Evolutionary conservation across 2,113 vertebrate species (phyloP).

Genomic region (Argyrosomus japonicus): DNA sequence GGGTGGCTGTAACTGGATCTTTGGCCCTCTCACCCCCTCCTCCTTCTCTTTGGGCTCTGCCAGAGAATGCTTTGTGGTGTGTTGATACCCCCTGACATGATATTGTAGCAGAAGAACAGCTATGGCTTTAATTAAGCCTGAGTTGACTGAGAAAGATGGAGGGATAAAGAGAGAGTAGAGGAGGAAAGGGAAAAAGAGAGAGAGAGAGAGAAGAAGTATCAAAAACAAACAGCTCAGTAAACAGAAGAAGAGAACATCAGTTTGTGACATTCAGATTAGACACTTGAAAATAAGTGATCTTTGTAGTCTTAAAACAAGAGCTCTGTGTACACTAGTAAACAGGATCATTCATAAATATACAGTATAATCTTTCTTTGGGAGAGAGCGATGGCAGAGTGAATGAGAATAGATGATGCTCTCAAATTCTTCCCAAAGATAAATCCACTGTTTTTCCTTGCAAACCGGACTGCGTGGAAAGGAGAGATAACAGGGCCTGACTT

Average conservation of each 20-base stretch:
- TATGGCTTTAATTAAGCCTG: constrained; percentile 77
- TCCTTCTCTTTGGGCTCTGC: constrained; percentile 36
- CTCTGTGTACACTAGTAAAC: constrained; percentile 56
- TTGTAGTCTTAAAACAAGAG: constrained; percentile 57
- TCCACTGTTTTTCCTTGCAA: constrained; percentile 50
- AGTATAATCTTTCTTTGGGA: constrained; percentile 44
- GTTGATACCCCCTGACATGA: constrained; percentile 77
- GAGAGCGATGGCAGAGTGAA: constrained; percentile 64
- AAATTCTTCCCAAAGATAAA: constrained; percentile 75
- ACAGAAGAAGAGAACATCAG: constrained; percentile 28
- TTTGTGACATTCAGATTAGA: constrained; percentile 45
- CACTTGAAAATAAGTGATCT: constrained; percentile 44
- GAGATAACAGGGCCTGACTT: constrained; percentile 73
- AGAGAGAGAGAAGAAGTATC: constrained; percentile 16
- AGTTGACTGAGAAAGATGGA: constrained; percentile 65
- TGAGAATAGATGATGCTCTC: constrained; percentile 75
- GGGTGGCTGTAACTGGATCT: constrained; percentile 75
- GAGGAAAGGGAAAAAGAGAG: not conserved
- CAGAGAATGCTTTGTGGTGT: constrained; percentile 70
- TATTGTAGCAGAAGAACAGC: constrained; percentile 70
- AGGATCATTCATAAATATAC: constrained; percentile 75
- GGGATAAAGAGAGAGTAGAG: constrained; percentile 40
- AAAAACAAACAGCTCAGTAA: constrained; percentile 50
- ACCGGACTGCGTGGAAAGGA: constrained; percentile 57
- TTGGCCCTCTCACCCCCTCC: constrained; percentile 14